A percentile compares a stretch with the other conserved stretches of the same genome.
These are phyloP conservation scores for Halichoerus grypus DNA, from an alignment of 2,113 vertebrate species.

Conservation along the genomic window DNA sequence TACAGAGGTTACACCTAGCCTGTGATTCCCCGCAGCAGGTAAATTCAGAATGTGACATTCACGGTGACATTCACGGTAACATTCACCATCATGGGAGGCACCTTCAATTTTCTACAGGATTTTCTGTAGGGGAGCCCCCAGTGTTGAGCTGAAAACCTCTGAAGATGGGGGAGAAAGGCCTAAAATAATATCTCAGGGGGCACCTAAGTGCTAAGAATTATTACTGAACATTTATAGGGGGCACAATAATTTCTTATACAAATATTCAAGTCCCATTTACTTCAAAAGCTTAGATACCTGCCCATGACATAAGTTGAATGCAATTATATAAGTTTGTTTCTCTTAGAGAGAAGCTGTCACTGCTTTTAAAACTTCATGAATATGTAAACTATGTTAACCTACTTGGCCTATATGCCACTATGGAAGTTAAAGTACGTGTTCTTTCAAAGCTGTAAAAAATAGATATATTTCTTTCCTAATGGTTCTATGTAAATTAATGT, in stretches of 20 bases:
- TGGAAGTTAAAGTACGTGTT: conserved; percentile 66
- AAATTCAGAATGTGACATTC: not conserved
- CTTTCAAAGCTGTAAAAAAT: conserved; percentile 58
- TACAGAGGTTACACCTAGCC: not conserved
- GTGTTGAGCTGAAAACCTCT: not conserved
- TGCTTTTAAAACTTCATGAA: conserved; percentile 79
- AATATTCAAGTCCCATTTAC: conserved; percentile 39
- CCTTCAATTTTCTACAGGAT: conserved; percentile 24
- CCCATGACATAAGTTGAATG: not conserved
- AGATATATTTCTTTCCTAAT: conserved; percentile 52
- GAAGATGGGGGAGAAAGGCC: not conserved
- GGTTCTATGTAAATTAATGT: conserved; percentile 68
- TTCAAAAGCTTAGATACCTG: conserved; percentile 40
- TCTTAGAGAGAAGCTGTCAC: conserved; percentile 55
- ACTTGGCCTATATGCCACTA: conserved; percentile 64
- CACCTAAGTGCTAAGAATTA: not conserved
- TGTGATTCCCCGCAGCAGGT: conserved; percentile 8
- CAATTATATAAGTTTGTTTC: conserved; percentile 53
- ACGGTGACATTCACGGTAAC: not conserved
- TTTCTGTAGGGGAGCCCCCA: not conserved
- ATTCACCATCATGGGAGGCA: not conserved
- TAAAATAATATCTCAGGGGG: conserved; percentile 20
- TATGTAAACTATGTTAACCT: conserved; percentile 66
- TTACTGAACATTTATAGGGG: not conserved
- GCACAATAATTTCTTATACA: conserved; percentile 31